Percentiles rank a stretch among this genome's conserved stretches.
Evolutionary conservation across 2,113 vertebrate genomes (phyloP).

Genomic region (Noturus placidus): DNA sequence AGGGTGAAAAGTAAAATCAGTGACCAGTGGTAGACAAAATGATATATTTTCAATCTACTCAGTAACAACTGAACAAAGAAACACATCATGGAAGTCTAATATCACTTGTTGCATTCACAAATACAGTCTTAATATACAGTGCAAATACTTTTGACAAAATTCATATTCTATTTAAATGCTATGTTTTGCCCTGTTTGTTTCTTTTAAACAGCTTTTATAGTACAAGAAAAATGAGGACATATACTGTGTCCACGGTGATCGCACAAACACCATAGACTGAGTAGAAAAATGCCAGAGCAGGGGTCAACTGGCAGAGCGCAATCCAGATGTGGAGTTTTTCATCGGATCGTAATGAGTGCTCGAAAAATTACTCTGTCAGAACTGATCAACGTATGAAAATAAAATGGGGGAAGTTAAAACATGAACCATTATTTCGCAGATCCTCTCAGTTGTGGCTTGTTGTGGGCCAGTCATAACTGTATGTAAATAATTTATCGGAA

Average conservation of each 20-base stretch:
- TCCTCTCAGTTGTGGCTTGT: neutral
- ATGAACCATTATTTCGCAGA: neutral
- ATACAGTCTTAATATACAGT: too few species aligned
- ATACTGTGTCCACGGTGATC: neutral
- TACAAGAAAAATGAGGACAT: neutral
- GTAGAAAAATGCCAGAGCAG: neutral
- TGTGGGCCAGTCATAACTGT: neutral
- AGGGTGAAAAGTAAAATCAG: neutral
- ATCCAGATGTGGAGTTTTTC: conserved; percentile 1
- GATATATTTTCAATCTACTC: neutral
- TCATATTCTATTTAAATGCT: neutral
- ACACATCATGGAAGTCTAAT: neutral
- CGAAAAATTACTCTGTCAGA: neutral
- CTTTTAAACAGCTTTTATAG: neutral
- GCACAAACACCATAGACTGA: neutral
- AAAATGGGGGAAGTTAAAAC: neutral
- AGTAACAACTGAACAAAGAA: too few species aligned
- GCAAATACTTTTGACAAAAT: neutral
- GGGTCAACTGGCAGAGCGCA: neutral
- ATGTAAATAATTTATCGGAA: neutral
- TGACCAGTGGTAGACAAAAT: conserved; percentile 18
- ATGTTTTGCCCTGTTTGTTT: neutral
- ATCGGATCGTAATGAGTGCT: neutral
- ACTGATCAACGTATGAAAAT: neutral
- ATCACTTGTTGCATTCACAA: neutral